Conservation (phyloP, 2,113 vertebrate genomes). For the Rhynchopsitta pachyrhyncha region DNA sequence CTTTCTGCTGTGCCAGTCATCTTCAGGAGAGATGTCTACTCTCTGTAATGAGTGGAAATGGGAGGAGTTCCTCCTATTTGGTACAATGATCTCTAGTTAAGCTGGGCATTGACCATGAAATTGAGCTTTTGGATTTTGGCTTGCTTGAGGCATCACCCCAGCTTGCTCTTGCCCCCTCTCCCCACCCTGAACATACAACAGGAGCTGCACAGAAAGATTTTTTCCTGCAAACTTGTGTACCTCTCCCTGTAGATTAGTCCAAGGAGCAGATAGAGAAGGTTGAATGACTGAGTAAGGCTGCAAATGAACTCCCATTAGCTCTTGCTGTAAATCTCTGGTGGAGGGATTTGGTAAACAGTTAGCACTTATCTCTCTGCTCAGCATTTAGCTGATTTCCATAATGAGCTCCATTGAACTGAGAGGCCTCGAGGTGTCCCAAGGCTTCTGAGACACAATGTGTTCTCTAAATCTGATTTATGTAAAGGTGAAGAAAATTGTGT, state of each 20-base stretch:
- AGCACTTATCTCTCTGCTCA: slow-evolving; percentile 73
- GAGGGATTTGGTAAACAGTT: slow-evolving; percentile 67
- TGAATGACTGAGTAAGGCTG: slow-evolving; percentile 55
- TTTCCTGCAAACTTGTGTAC: background rate
- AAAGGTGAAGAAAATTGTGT: slow-evolving; percentile 63
- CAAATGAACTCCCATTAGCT: slow-evolving; percentile 71
- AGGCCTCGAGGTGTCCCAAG: slow-evolving; percentile 72
- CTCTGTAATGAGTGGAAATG: background rate
- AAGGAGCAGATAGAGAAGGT: slow-evolving; percentile 60
- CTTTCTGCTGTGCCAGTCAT: background rate
- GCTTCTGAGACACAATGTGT: slow-evolving; percentile 52
- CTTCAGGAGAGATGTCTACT: fast-evolving
- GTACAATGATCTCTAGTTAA: fast-evolving
- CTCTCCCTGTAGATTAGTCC: slow-evolving; percentile 43
- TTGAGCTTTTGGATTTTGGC: background rate
- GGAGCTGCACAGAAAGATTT: background rate
- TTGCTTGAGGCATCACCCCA: background rate
- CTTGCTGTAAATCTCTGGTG: slow-evolving; percentile 43
- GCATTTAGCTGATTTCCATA: slow-evolving; percentile 80
- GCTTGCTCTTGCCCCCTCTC: background rate
- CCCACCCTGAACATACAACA: background rate
- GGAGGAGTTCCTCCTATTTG: background rate
- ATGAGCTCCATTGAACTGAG: slow-evolving; percentile 76
- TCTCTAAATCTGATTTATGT: slow-evolving; percentile 72
- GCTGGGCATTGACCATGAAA: background rate